Percentiles rank a stretch among this genome's conserved stretches.
Conservation (phyloP, 2,113 vertebrate genomes). For the Heloderma charlesbogerti region DNA sequence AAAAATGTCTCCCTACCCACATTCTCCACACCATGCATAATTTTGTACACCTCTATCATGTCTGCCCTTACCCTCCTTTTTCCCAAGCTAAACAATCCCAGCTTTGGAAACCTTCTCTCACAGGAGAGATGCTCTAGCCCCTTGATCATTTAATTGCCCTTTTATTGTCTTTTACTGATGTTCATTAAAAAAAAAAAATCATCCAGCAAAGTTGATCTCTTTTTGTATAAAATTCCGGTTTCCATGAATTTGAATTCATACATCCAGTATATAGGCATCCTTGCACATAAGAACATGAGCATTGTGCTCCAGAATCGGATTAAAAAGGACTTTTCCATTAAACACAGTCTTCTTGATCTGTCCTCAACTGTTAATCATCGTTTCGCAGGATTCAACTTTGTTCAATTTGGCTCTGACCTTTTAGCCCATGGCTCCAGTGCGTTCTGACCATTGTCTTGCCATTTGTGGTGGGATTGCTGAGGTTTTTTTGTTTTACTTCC, state of each 20-base stretch:
- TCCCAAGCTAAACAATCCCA: too few species aligned
- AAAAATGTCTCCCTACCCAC: too few species aligned
- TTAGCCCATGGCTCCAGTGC: accelerated
- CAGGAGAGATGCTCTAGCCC: too few species aligned
- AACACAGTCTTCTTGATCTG: background rate
- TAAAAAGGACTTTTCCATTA: background rate
- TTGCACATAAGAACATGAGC: accelerated
- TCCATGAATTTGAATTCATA: background rate
- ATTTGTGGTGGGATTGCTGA: too few species aligned
- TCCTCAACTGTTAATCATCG: accelerated
- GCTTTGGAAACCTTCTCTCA: too few species aligned
- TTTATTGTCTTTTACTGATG: too few species aligned
- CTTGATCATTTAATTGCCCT: too few species aligned
- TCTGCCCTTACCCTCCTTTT: too few species aligned
- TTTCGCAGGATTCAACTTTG: background rate
- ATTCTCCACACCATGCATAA: too few species aligned
- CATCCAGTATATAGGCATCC: background rate
- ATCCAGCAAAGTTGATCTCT: background rate
- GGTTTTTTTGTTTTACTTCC: background rate
- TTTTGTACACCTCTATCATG: too few species aligned
- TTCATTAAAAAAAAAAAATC: background rate
- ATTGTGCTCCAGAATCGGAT: background rate
- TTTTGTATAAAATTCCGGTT: background rate
- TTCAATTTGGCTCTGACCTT: background rate
- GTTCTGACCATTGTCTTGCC: background rate